Evolutionary conservation across 2,888 invertebrate genomes (phyloP).

Genomic region (Athalia rosae): DNA sequence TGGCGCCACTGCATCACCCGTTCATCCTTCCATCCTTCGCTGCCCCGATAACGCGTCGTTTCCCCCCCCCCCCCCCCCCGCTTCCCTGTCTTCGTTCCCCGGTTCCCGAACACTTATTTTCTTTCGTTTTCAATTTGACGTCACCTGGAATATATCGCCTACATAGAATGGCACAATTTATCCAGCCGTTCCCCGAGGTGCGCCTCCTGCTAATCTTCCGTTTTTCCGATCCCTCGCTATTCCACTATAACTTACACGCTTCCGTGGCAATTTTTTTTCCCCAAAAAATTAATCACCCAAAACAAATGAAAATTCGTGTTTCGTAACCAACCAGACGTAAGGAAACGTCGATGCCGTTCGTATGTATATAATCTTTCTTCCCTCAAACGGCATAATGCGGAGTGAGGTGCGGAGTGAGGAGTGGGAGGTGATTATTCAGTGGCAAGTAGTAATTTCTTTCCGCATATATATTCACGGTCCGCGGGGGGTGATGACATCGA

Average conservation of each 20-base stretch:
- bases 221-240: slow-evolving; percentile 26
- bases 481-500: slow-evolving; percentile 20
- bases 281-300: not conserved
- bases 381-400: not conserved
- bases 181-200: slow-evolving; percentile 12
- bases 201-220: slow-evolving; percentile 24
- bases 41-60: slow-evolving; percentile 30
- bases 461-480: not conserved
- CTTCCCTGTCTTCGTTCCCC: not conserved
- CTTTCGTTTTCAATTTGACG: slow-evolving; percentile 42
- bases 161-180: slow-evolving; percentile 32
- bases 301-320: not conserved
- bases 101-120: slow-evolving; percentile 31
- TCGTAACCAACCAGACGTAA: not conserved
- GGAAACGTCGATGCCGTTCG: no score
- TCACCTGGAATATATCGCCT: slow-evolving; percentile 34
- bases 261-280: slow-evolving; percentile 11
- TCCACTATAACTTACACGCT: slow-evolving; percentile 2
- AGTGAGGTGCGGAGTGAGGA: not conserved
- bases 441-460: slow-evolving; percentile 9
- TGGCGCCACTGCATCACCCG: slow-evolving; percentile 41
- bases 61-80: slow-evolving; percentile 15
- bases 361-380: no score
- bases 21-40: slow-evolving; percentile 38
- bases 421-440: slow-evolving; percentile 4